A percentile compares a stretch with the other conserved stretches of the same genome.
Conservation (phyloP, 2,113 vertebrate species). For the Piaya cayana region DNA sequence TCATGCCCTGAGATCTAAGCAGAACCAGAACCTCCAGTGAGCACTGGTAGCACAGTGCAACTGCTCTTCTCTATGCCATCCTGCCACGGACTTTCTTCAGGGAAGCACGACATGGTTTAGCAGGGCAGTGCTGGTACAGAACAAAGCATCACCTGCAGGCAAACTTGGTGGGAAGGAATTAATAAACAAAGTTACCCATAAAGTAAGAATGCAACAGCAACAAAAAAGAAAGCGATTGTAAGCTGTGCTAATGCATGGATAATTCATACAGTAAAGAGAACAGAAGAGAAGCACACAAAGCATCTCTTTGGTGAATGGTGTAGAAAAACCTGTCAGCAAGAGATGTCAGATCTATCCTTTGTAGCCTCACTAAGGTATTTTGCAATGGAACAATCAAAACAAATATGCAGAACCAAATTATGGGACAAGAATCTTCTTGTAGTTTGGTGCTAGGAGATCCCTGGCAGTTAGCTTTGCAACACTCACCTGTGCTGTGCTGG, state of each 20-base stretch:
- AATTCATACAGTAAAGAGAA: constrained; percentile 2
- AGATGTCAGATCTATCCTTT: constrained; percentile 19
- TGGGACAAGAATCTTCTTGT: constrained; percentile 25
- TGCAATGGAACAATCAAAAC: constrained; percentile 5
- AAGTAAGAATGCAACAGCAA: not conserved
- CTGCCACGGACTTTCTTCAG: not conserved
- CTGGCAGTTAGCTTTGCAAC: not conserved
- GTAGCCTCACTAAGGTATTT: constrained; percentile 1
- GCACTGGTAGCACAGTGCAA: not conserved
- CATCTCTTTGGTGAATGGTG: not conserved
- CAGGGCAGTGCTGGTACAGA: not conserved
- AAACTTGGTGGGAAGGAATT: not conserved
- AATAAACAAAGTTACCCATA: not conserved
- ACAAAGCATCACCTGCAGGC: not conserved
- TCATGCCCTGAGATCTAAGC: not conserved
- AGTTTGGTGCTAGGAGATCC: not conserved
- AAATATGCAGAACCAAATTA: constrained; percentile 14
- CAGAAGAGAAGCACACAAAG: not conserved
- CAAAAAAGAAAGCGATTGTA: not conserved
- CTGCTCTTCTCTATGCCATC: not conserved
- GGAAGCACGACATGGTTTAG: fast-evolving
- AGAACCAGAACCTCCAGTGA: not conserved
- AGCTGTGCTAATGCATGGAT: not conserved
- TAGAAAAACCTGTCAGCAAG: constrained; percentile 25
- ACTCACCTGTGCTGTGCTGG: not conserved